phyloP scores from a whole-genome alignment of 2,113 vertebrate species.

The Prochilodus magdalenae region DNA sequence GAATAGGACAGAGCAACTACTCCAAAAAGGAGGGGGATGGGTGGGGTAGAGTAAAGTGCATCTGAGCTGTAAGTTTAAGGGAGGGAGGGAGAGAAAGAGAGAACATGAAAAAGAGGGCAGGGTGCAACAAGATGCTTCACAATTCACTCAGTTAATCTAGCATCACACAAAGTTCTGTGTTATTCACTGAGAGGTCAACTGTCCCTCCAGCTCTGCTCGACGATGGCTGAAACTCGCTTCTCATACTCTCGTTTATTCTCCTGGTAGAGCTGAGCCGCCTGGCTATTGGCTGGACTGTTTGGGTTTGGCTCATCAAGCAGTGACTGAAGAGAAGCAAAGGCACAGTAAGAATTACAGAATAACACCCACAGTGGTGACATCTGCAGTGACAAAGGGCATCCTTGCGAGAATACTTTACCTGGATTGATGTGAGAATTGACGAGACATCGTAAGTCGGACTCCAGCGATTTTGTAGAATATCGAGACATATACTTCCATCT shows the following conservation, averaged over 20 bases:
- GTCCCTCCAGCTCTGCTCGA: constrained; percentile 61
- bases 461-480: constrained; percentile 98
- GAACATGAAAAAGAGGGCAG: background rate
- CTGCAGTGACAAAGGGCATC: background rate
- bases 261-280: constrained; percentile 76
- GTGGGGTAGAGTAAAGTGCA: constrained; percentile 80
- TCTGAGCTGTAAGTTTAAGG: constrained; percentile 69
- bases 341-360: background rate
- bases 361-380: background rate
- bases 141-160: constrained; percentile 47
- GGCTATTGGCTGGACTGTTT: constrained; percentile 98
- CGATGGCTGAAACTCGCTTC: constrained; percentile 54
- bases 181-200: constrained; percentile 48
- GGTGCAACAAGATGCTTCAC: constrained; percentile 39
- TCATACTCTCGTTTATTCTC: constrained; percentile 61
- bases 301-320: constrained; percentile 81
- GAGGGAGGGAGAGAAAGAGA: constrained; percentile 9
- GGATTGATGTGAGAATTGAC: constrained; percentile 98
- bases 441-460: constrained; percentile 98
- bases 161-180: constrained; percentile 37
- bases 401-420: constrained; percentile 77
- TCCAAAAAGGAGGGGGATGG: constrained; percentile 2
- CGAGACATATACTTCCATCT: constrained; percentile 99
- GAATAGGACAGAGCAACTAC: constrained; percentile 24
- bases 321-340: constrained; percentile 47